Evolutionary conservation across 2,113 vertebrate species (phyloP).

Genomic region (Sturnira hondurensis): DNA sequence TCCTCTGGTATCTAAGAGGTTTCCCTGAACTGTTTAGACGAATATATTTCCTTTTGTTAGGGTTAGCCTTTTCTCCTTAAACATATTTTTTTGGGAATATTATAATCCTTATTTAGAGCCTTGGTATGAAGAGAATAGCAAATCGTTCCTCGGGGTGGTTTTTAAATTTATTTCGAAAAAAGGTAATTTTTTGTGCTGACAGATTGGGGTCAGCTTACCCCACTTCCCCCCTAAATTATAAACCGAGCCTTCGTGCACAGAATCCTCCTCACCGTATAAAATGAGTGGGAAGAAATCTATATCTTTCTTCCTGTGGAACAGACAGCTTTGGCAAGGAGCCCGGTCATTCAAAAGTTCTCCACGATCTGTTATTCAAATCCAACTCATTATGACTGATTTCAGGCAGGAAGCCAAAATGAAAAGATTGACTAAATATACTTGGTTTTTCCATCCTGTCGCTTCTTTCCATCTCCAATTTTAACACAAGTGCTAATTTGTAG

Average conservation of each 20-base stretch:
- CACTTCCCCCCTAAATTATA: conserved; percentile 47
- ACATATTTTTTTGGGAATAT: not conserved
- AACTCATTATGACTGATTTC: conserved; percentile 62
- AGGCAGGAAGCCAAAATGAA: conserved; percentile 51
- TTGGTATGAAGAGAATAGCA: not conserved
- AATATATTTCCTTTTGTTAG: conserved; percentile 43
- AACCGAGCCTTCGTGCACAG: conserved; percentile 18
- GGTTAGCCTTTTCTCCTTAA: not conserved
- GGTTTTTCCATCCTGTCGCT: conserved; percentile 52
- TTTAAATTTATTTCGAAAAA: conserved; percentile 48
- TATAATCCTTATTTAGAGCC: conserved; percentile 38
- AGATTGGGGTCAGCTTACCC: conserved; percentile 25
- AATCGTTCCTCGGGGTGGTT: conserved; percentile 10
- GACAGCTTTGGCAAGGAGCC: conserved; percentile 62
- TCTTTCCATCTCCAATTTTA: conserved; percentile 50
- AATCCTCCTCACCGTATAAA: conserved; percentile 36
- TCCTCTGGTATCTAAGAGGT: not conserved
- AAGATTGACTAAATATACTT: conserved; percentile 53
- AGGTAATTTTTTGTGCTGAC: conserved; percentile 22
- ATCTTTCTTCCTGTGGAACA: conserved; percentile 62
- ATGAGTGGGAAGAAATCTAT: conserved; percentile 66
- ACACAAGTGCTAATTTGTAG: conserved; percentile 34
- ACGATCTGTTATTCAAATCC: conserved; percentile 67
- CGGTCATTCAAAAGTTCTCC: conserved; percentile 61
- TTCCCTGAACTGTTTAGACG: conserved; percentile 42